Evolutionary conservation across 1,140 invertebrate species (phyloP), one percentile per base, ranked within the genome.

Genomic region (Bombus consobrinus): DNA sequence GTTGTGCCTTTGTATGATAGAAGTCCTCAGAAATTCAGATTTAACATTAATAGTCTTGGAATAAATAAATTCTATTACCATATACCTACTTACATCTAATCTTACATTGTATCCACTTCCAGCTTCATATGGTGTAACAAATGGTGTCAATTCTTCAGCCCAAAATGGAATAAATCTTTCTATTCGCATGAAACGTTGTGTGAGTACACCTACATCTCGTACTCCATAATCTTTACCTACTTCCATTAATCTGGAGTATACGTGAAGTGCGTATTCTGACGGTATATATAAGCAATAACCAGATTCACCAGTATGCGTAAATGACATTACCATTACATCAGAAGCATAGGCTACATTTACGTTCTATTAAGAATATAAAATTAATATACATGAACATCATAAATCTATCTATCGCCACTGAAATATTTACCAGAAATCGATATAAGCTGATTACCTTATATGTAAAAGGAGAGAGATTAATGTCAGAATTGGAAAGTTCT

Each of bases 281-380:
- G 97, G 98, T 82, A 98, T 96, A 92, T 98, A 98, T 0, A 98
- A 94, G 76, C 97, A 97, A 95, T 97, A 98, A 13, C 98, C 98
- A 90, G 97, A 96, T 94, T 98, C 98, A 43, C 98, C 98, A 76
- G 97, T 98, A 90, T 98, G 97, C 0, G 98, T 98, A 81, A 98
- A 96, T 84, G 97, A 96, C 96, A 98, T 97, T 47, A 97, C 96
- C 94, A 97, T 96, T 32, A 98, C 97, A 86, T 97, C 97, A 69
- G 97, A 97, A 10, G 97, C 97, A 93, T 97, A 96, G 3, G 97
- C 97, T 78, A 98, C 96, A 92, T 98, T 97, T 37, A 98, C 96
- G 92, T 96, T 96, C 96, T 97, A 85, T 57, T 90, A 85, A 69
- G 74, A 78, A 73, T 64, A 57, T 71, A 28, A 71, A 39, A 71